Evolutionary conservation across 2,888 invertebrate species (phyloP).

Genomic region (Apotomis capreana): DNA sequence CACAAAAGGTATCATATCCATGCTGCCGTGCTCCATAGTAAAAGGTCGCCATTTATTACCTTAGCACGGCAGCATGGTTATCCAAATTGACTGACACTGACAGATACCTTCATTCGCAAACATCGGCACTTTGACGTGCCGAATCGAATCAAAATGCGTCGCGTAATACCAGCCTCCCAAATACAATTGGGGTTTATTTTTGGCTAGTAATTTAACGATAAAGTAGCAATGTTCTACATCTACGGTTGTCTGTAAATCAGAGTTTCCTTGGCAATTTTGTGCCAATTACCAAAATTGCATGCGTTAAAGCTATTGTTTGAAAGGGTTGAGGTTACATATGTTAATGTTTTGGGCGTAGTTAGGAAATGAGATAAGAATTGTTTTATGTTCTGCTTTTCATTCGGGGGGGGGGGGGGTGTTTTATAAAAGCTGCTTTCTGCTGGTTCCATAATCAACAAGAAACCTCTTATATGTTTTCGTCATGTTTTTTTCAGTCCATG

Average conservation of each 20-base stretch:
- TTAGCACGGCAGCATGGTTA: no score
- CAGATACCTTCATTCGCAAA: neutral
- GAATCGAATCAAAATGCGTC: neutral
- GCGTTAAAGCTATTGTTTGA: slow-evolving; percentile 9
- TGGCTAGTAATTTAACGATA: slow-evolving; percentile 35
- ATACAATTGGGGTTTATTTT: slow-evolving; percentile 32
- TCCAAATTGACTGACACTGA: neutral
- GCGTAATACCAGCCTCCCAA: slow-evolving; percentile 12
- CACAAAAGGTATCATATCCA: no score
- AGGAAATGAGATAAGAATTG: neutral
- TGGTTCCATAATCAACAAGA: no score
- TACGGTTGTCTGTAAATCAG: slow-evolving; percentile 33
- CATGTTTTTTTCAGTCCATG: no score
- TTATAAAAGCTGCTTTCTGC: no score
- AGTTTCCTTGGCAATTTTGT: slow-evolving; percentile 16
- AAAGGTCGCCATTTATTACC: no score
- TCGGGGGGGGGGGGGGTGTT: no score
- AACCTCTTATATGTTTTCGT: no score
- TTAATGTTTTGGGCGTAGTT: slow-evolving; percentile 9
- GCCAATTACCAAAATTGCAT: slow-evolving; percentile 32
- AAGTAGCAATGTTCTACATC: slow-evolving; percentile 33
- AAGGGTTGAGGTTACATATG: slow-evolving; percentile 10
- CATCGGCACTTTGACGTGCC: neutral
- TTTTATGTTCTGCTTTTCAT: no score
- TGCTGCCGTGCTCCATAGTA: no score